These are phyloP conservation scores for Metaphire vulgaris DNA, from an alignment of 1,140 invertebrate species.

Conservation along the genomic window DNA sequence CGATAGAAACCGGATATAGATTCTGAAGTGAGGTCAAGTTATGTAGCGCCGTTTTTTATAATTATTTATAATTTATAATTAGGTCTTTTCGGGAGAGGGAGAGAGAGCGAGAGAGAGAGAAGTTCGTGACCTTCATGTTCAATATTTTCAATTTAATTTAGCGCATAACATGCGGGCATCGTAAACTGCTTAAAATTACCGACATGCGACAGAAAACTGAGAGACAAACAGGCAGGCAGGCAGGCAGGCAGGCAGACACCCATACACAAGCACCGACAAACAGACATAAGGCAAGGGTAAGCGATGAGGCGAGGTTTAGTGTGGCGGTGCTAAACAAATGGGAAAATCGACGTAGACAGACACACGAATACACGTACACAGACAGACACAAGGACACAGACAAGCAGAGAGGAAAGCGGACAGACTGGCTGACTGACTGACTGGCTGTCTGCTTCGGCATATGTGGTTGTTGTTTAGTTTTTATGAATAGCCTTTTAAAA, in stretches of 20 bases:
- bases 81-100: too few species aligned
- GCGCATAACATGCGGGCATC: background rate
- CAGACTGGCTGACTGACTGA: background rate
- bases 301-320: background rate
- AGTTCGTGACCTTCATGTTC: background rate
- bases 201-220: background rate
- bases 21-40: too few species aligned
- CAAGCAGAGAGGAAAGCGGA: background rate
- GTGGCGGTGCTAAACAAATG: background rate
- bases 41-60: too few species aligned
- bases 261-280: background rate
- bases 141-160: background rate
- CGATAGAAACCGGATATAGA: too few species aligned
- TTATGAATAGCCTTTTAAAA: too few species aligned
- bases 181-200: background rate
- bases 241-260: background rate
- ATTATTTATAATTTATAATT: too few species aligned
- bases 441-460: background rate
- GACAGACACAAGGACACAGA: background rate
- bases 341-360: background rate
- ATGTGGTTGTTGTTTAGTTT: background rate
- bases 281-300: background rate
- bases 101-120: background rate
- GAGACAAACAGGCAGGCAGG: background rate
- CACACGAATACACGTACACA: background rate